Evolutionary conservation across 2,113 vertebrate species (phyloP).

Genomic region (Pedionomus torquatus): DNA sequence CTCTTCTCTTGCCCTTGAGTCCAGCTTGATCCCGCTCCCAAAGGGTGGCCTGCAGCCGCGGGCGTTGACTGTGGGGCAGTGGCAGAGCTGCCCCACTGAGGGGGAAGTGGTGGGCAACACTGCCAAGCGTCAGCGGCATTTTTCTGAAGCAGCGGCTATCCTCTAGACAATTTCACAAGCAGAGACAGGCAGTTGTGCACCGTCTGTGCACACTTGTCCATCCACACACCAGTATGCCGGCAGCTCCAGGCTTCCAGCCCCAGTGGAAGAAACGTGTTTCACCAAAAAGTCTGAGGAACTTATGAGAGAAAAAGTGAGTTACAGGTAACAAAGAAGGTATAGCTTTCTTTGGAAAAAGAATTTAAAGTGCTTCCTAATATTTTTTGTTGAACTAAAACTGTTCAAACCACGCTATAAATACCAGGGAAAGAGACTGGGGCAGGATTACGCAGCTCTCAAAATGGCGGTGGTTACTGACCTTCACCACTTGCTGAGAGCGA

Average conservation of each 20-base stretch:
- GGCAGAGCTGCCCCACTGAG: neutral
- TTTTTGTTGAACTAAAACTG: neutral
- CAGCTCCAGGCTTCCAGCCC: fast-evolving
- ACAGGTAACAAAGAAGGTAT: neutral
- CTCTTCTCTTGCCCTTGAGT: neutral
- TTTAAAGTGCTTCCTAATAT: neutral
- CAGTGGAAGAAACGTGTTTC: neutral
- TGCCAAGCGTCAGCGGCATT: neutral
- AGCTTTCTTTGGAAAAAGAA: neutral
- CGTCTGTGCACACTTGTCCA: fast-evolving
- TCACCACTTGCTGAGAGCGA: neutral
- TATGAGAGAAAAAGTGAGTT: neutral
- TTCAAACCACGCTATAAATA: neutral
- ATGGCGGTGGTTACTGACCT: neutral
- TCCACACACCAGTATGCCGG: fast-evolving
- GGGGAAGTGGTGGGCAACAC: neutral
- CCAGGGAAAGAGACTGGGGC: neutral
- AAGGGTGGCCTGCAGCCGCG: fast-evolving
- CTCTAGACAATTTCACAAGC: neutral
- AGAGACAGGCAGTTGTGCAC: neutral
- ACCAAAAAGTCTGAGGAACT: neutral
- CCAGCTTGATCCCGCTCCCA: fast-evolving
- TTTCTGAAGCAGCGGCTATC: neutral
- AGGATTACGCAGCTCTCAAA: neutral
- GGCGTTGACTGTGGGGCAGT: neutral